Conservation (phyloP, 2,888 invertebrate genomes). For the Bugula neritina region DNA sequence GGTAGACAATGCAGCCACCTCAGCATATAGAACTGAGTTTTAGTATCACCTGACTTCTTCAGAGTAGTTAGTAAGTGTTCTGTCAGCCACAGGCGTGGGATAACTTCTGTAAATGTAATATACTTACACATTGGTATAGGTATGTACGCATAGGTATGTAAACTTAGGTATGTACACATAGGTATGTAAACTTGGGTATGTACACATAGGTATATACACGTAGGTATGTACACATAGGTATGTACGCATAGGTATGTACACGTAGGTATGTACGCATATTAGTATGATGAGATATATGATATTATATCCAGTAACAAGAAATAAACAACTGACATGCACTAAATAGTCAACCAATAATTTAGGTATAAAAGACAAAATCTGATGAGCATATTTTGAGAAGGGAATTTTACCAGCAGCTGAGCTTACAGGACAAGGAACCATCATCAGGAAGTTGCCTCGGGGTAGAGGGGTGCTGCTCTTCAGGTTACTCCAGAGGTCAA, state of each 20-base stretch:
- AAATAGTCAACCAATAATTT: no score
- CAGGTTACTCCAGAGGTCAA: constrained; percentile 1
- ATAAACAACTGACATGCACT: not conserved
- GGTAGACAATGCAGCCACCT: constrained; percentile 4
- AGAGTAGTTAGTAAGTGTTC: not conserved
- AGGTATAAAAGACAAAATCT: no score
- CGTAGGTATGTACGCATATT: no score
- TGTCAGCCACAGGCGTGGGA: not conserved
- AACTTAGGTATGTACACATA: no score
- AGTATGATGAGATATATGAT: not conserved
- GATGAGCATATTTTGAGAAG: no score
- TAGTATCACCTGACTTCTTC: constrained; percentile 7
- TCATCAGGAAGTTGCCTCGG: constrained; percentile 3
- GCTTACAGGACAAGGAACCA: not conserved
- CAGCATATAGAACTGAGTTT: not conserved
- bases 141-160: not conserved
- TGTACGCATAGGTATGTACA: no score
- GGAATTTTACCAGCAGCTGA: no score
- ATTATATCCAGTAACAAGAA: not conserved
- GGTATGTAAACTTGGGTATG: no score
- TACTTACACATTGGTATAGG: not conserved
- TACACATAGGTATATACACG: no score
- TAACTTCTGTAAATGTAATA: not conserved
- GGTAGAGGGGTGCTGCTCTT: not conserved
- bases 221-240: no score